phyloP scores from a whole-genome alignment of 2,888 invertebrate species.

The Mycalesis mineus region DNA sequence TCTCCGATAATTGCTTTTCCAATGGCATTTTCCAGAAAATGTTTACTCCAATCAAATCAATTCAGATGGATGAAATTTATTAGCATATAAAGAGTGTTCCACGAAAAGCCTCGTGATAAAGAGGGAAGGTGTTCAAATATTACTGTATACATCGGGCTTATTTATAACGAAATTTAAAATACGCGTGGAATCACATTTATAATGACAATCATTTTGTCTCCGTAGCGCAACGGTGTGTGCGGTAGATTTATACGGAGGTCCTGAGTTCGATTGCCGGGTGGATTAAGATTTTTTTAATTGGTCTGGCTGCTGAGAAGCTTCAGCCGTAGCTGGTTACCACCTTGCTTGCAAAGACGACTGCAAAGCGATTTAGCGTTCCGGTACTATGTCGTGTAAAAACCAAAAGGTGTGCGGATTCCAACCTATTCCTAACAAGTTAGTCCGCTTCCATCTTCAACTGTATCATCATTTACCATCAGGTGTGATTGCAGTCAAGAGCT shows the following conservation, averaged over 20 bases:
- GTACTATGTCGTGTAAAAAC: no score
- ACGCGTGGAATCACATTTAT: no score
- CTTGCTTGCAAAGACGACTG: no score
- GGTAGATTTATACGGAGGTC: no score
- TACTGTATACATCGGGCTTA: background rate
- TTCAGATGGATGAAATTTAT: constrained; percentile 54
- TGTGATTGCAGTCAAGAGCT: background rate
- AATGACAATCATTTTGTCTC: background rate
- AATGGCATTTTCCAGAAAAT: constrained; percentile 46
- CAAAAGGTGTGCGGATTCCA: no score
- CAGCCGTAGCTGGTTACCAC: no score
- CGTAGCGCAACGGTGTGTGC: no score
- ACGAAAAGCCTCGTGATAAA: constrained; percentile 19
- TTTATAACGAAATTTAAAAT: background rate
- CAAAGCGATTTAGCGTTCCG: no score
- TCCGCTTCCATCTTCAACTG: no score
- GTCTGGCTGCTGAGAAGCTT: no score
- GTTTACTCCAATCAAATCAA: constrained; percentile 54
- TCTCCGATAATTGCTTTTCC: constrained; percentile 55
- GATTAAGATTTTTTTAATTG: no score
- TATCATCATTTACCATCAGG: background rate
- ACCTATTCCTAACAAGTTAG: no score
- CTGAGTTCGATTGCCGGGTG: background rate
- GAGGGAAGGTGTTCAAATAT: constrained; percentile 4
- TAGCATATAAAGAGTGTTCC: constrained; percentile 62